Base-by-base conservation (phyloP, 1,140 invertebrate species). In the Drosophila suzukii region DNA sequence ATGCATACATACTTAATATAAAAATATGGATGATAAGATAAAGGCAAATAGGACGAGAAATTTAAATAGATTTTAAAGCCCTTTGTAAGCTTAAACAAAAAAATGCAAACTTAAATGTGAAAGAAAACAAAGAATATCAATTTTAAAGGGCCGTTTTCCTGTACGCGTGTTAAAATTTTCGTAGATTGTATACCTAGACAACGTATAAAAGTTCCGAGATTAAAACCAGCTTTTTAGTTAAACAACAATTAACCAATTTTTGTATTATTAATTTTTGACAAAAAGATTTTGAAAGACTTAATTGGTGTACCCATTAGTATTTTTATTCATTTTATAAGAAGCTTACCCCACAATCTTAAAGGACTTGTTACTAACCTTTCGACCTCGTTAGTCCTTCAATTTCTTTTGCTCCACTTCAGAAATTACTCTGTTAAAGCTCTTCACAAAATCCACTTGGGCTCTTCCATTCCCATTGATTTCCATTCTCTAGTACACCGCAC, bases 381-480 rank as follows among this genome's bases (percentile, higher is more conserved):
- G 13, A 39, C 51, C 34, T 32, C 34, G 67, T 47, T 32, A 63
- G 50, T 75, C 72, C 71, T 65, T 44, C 8, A 34, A 24, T 41
- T 27, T 47, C 17, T 15, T 15, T 32, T 61, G 68, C 20, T 32
- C 70, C 36, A 75, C 60, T 57, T 75, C 49, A 58, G 47, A 32
- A 56, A 58, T 59, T 58, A 66, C 60, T 51, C 12, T 53, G 60
- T 74, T 55, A 13, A 38, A 55, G 51, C 46, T 10, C 41, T 51
- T 38, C 43, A 75, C 17, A 53, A 65, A 43, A 46, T 51, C 32
- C 57, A 41, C 66, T 66, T 8, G 24, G 32, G 36, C 49, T 43
- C 27, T 17, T 59, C 17, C 50, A 58, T 41, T 63, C 8, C 50
- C 70, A 83, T 75, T 79, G 80, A 71, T 78, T 83, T 70, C n/a